A percentile compares a stretch with the other conserved stretches of the same genome.
Evolutionary conservation across 2,888 invertebrate species (phyloP).

Genomic region (Hyles lineata): DNA sequence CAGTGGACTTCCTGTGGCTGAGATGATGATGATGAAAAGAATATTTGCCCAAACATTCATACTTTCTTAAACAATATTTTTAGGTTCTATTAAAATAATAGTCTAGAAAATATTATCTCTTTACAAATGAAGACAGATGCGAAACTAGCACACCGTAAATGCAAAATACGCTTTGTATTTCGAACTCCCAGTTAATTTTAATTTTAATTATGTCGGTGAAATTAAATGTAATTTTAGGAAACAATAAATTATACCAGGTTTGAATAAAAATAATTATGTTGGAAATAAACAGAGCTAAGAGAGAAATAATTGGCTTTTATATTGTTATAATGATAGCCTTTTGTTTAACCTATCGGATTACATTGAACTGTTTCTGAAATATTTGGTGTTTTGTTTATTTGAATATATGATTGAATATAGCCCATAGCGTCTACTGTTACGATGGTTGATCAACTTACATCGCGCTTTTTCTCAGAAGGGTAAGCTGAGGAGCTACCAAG

Average conservation of each 20-base stretch:
- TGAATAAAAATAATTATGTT: background rate
- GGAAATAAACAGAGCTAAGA: background rate
- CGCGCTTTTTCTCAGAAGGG: no score
- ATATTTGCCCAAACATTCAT: no score
- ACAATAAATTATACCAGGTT: slow-evolving; percentile 2
- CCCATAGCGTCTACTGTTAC: no score
- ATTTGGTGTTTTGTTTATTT: background rate
- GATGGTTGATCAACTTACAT: no score
- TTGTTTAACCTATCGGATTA: background rate
- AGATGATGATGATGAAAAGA: no score
- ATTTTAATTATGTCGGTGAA: slow-evolving; percentile 13
- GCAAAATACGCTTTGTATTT: slow-evolving; percentile 25
- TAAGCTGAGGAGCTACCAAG: no score
- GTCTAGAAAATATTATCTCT: background rate
- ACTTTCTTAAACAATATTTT: no score
- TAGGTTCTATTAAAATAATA: background rate
- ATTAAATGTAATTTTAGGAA: slow-evolving; percentile 22
- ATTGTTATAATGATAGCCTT: background rate
- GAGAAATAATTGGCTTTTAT: background rate
- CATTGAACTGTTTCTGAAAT: background rate
- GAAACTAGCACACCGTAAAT: background rate
- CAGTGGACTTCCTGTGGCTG: no score
- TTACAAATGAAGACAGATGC: background rate
- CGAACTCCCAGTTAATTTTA: slow-evolving; percentile 36
- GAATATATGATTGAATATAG: background rate